Conservation (phyloP, 2,113 vertebrate species). For the Microcebus jonahi region DNA sequence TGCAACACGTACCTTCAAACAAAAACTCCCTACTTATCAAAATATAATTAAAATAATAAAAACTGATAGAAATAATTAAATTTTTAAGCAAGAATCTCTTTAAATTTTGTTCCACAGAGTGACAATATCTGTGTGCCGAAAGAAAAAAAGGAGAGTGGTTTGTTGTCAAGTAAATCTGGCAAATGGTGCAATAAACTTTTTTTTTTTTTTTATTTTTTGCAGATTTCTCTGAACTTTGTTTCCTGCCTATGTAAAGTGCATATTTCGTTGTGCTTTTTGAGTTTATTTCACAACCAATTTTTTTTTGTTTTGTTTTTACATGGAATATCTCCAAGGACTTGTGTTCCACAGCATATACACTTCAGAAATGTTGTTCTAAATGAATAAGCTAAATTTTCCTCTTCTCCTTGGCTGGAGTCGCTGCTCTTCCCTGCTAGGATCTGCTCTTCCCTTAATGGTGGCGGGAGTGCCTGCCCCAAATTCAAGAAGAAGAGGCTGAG, state of each 20-base stretch:
- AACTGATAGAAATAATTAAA: not conserved
- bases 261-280: not conserved
- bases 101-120: not conserved
- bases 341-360: not conserved
- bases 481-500: not conserved
- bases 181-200: not conserved
- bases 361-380: not conserved
- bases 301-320: not conserved
- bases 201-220: not conserved
- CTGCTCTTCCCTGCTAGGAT: not conserved
- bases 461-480: too few relatives aligned
- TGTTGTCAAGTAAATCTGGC: not conserved
- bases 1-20: not conserved
- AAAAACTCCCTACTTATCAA: not conserved
- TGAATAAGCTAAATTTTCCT: not conserved
- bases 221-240: not conserved
- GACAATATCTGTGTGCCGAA: not conserved
- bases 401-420: not conserved
- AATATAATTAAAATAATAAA: not conserved
- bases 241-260: not conserved
- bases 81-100: not conserved
- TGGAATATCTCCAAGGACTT: not conserved
- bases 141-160: not conserved
- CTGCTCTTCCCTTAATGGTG: not conserved
- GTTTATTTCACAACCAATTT: not conserved